A percentile compares a stretch with the other conserved stretches of the same genome.
phyloP scores from a whole-genome alignment of 2,113 vertebrate genomes.

The Cariama cristata region DNA sequence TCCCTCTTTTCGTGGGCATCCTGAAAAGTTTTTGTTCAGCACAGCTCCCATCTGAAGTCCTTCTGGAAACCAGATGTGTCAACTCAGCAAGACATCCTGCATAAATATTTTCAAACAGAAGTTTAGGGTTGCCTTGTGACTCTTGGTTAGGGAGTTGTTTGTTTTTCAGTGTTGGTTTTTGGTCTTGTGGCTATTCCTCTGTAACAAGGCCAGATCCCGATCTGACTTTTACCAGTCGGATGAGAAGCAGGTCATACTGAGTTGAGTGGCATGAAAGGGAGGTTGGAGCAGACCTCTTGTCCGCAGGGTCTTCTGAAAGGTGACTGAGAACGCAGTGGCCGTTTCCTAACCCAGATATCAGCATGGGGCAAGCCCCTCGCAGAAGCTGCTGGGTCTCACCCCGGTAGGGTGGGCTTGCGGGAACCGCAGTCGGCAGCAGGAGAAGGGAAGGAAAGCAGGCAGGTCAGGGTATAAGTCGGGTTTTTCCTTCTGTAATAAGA shows the following conservation, averaged over 20 bases:
- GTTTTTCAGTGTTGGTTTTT: not conserved
- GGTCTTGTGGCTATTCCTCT: not conserved
- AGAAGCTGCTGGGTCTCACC: not conserved
- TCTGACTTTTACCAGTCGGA: too few relatives aligned
- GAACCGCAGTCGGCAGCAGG: accelerated
- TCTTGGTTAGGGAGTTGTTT: not conserved
- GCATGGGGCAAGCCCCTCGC: not conserved
- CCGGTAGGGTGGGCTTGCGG: not conserved
- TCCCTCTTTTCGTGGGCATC: not conserved
- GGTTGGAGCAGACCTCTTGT: not conserved
- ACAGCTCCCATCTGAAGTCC: not conserved
- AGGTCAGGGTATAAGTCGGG: not conserved
- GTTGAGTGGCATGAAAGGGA: not conserved
- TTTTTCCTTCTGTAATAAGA: not conserved
- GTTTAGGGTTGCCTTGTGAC: constrained; percentile 24
- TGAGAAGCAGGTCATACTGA: not conserved
- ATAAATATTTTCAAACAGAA: constrained; percentile 57
- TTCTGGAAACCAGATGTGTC: constrained; percentile 66
- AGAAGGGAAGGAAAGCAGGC: not conserved
- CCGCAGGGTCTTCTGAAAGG: not conserved
- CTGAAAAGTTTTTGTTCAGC: not conserved
- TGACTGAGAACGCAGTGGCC: not conserved
- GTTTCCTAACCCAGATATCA: not conserved
- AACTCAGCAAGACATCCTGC: constrained; percentile 36
- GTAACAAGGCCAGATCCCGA: not conserved